Percentiles rank a stretch among this genome's conserved stretches.
Conservation (phyloP, 2,797 vertebrate species). For the Danio tinwini region DNA sequence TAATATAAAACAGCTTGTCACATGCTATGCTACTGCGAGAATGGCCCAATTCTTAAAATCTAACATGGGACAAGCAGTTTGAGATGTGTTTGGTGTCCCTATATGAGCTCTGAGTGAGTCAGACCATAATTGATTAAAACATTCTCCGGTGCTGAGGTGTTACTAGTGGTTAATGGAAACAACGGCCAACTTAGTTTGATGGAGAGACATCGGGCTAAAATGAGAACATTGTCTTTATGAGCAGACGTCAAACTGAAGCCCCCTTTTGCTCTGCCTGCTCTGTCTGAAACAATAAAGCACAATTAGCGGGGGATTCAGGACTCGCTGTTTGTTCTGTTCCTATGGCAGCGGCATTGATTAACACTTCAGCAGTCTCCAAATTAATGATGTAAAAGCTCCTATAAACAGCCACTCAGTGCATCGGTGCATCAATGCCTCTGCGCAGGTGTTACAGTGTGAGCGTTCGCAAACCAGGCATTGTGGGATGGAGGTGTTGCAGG, state of each 20-base stretch:
- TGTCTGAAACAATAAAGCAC: slow-evolving; percentile 80
- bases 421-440: slow-evolving; percentile 76
- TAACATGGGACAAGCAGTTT: slow-evolving; percentile 11
- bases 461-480: slow-evolving; percentile 58
- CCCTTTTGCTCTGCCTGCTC: slow-evolving; percentile 56
- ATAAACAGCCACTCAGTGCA: slow-evolving; percentile 80
- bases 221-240: slow-evolving; percentile 56
- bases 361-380: slow-evolving; percentile 72
- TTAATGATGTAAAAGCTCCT: slow-evolving; percentile 78
- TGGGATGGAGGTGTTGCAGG: slow-evolving; percentile 15
- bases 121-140: slow-evolving; percentile 60
- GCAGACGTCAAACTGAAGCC: slow-evolving; percentile 59
- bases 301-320: slow-evolving; percentile 82
- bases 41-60: slow-evolving; percentile 1
- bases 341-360: slow-evolving; percentile 85
- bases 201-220: slow-evolving; percentile 56
- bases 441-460: slow-evolving; percentile 75
- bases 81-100: slow-evolving; percentile 32
- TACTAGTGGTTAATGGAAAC: slow-evolving; percentile 57
- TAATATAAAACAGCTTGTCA: not conserved
- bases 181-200: slow-evolving; percentile 54
- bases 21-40: slow-evolving; percentile 20
- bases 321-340: slow-evolving; percentile 84
- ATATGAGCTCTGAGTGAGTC: slow-evolving; percentile 41
- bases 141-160: slow-evolving; percentile 52